Percentiles rank a stretch among this genome's conserved stretches.
phyloP scores from a whole-genome alignment of 2,888 invertebrate genomes.

The Aquatica leii region DNA sequence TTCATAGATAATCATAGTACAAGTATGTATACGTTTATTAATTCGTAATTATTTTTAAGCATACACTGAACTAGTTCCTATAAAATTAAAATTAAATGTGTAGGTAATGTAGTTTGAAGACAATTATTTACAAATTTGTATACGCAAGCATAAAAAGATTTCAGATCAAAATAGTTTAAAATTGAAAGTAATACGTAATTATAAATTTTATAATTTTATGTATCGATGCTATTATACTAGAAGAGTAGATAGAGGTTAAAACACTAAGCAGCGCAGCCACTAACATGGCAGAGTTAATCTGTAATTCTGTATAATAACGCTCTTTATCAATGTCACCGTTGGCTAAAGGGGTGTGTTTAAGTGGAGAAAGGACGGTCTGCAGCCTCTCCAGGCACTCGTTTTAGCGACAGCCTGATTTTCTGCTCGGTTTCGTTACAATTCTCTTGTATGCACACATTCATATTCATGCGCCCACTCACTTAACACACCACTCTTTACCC shows the following conservation, averaged over 20 bases:
- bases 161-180: no score
- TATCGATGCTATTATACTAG: conserved; percentile 1
- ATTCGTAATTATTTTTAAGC: no score
- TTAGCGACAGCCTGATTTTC: conserved; percentile 54
- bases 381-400: conserved; percentile 49
- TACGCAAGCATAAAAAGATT: no score
- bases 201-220: no score
- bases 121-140: no score
- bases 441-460: conserved; percentile 52
- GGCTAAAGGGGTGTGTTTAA: conserved; percentile 50
- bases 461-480: conserved; percentile 50
- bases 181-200: no score
- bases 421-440: conserved; percentile 53
- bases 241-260: conserved; percentile 36
- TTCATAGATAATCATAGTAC: no score
- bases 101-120: no score
- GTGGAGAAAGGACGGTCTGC: conserved; percentile 48
- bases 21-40: no score
- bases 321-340: conserved; percentile 54
- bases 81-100: no score
- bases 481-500: conserved; percentile 44
- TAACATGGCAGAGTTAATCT: conserved; percentile 53
- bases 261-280: conserved; percentile 37
- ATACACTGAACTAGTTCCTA: no score
- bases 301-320: conserved; percentile 57